phyloP scores from a whole-genome alignment of 2,113 vertebrate genomes.

The Passer montanus region DNA sequence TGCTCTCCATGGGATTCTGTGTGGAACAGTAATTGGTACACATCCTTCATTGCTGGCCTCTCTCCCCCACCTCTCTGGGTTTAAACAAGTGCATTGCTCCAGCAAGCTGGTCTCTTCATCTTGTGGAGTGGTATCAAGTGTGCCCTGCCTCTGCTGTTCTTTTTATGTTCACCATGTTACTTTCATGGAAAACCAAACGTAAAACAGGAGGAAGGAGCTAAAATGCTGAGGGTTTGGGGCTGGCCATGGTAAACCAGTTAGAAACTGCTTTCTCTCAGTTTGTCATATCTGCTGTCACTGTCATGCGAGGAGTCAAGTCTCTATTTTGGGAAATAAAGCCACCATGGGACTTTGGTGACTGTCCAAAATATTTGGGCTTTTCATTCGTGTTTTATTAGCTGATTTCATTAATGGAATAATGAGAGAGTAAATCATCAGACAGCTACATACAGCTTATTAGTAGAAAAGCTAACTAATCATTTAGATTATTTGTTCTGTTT shows the following conservation, averaged over 20 bases:
- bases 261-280: background rate
- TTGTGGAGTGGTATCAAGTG: background rate
- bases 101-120: background rate
- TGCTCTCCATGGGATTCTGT: constrained; percentile 33
- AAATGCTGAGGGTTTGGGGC: background rate
- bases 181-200: background rate
- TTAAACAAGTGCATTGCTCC: background rate
- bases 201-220: background rate
- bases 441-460: background rate
- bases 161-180: constrained; percentile 21
- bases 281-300: background rate
- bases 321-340: background rate
- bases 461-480: background rate
- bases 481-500: background rate
- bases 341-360: background rate
- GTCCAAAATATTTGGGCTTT: background rate
- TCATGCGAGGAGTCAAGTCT: fast-evolving
- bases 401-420: constrained; percentile 3
- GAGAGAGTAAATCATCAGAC: background rate
- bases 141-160: background rate
- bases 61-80: background rate
- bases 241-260: background rate
- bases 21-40: constrained; percentile 43
- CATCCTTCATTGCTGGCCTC: constrained; percentile 26
- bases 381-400: background rate